A percentile compares a stretch with the other conserved stretches of the same genome.
Conservation (phyloP, 2,888 invertebrate species). For the Caenorhabditis virilis region DNA sequence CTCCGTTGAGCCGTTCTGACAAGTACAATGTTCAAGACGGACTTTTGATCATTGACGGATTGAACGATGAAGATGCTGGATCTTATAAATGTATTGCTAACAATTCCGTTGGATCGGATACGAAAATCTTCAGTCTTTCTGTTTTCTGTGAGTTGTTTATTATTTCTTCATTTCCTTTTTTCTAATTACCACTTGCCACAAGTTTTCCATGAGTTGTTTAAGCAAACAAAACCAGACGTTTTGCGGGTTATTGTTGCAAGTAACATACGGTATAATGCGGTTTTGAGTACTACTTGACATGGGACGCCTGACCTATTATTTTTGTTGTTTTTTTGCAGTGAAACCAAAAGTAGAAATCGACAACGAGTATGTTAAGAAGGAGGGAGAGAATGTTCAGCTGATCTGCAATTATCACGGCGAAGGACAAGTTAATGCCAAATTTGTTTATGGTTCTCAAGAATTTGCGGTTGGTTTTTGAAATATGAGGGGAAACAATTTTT, state of each 20-base stretch:
- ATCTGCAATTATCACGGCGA: slow-evolving; percentile 46
- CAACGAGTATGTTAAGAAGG: slow-evolving; percentile 37
- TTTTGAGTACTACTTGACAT: no score
- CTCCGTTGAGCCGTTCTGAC: slow-evolving; percentile 45
- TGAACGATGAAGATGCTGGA: slow-evolving; percentile 45
- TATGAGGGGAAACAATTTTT: background rate
- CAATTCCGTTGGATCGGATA: slow-evolving; percentile 46
- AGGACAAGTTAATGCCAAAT: slow-evolving; percentile 44
- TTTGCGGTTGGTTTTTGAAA: slow-evolving; percentile 26
- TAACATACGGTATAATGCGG: slow-evolving; percentile 2
- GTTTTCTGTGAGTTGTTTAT: slow-evolving; percentile 42
- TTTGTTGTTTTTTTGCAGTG: slow-evolving; percentile 38
- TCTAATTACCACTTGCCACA: background rate
- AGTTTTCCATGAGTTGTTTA: no score
- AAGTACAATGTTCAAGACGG: slow-evolving; percentile 56
- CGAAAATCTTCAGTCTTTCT: slow-evolving; percentile 22
- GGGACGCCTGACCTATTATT: slow-evolving; percentile 1
- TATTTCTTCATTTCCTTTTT: background rate
- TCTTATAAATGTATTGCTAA: slow-evolving; percentile 52
- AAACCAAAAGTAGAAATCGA: slow-evolving; percentile 47
- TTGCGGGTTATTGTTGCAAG: background rate
- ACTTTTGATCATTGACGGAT: slow-evolving; percentile 46
- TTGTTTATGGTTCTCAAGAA: slow-evolving; percentile 43
- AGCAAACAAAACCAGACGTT: no score
- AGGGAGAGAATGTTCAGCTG: slow-evolving; percentile 44